Evolutionary conservation across 1,140 invertebrate species (phyloP), one percentile per base, ranked within the genome.

Genomic region (Bombyx mandarina): DNA sequence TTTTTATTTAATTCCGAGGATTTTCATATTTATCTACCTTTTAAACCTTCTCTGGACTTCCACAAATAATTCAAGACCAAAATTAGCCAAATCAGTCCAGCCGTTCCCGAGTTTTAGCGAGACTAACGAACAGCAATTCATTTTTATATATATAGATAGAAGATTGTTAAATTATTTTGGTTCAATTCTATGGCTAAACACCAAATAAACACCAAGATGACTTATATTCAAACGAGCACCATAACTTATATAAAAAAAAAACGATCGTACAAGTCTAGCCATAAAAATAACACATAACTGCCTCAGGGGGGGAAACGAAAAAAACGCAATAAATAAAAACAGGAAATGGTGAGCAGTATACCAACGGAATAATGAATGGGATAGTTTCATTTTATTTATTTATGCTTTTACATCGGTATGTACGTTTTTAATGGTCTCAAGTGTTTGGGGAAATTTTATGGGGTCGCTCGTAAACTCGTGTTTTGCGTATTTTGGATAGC

Each of bases 291-390:
- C 57, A 53, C 54, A 63, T 63, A 53, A 55, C 61, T 43, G 26
- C 26, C 26, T 35, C 26, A 18, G 18, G 7, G 43, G 60, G 26
- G 45, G 42, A 51, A 7, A 50, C 48, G 18, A 53, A 45, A 54
- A 62, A 62, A 48, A 52, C 42, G 47, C 54, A n/a, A 56, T 61
- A 61, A 61, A 61, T 61, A 61, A 56, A 35, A 43, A 51, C 43
- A 47, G n/a, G n/a, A 18, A 49, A 10, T 4, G 9, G 48, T 7
- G 48, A 18, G 48, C 48, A 12, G 48, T 56, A 53, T 61, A 65
- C 59, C 57, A 49, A 10, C 12, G 8, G 63, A 65, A 65, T 65
- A 65, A 65, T 61, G 57, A 45, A 65, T 57, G 60, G 57, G 60
- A 61, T 57, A 61, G 57, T 65, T 65, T 49, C 22, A 35, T 35